These are phyloP conservation scores for Hippoglossus hippoglossus DNA, from an alignment of 2,797 vertebrate species.

Conservation along the genomic window DNA sequence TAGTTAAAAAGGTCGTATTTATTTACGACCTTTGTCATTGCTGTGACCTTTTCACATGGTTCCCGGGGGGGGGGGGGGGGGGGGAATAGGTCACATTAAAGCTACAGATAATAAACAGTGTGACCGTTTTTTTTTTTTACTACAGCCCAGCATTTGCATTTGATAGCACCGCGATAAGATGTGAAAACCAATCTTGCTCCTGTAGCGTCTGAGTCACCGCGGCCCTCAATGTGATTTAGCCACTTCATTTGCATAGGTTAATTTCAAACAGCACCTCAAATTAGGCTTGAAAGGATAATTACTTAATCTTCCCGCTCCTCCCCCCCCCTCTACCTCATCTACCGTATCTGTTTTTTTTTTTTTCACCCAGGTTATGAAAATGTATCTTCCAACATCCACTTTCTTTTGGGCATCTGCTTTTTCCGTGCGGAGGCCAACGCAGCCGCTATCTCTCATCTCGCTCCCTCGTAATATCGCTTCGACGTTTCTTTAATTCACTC, in stretches of 20 bases:
- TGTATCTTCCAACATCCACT: constrained; percentile 84
- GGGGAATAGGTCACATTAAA: neutral
- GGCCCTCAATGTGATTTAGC: constrained; percentile 85
- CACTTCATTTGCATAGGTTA: constrained; percentile 95
- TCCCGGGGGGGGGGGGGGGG: neutral
- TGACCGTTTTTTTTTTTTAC: constrained; percentile 4
- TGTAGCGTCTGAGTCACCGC: constrained; percentile 72
- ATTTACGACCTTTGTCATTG: neutral
- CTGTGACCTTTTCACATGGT: neutral
- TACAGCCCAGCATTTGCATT: constrained; percentile 34
- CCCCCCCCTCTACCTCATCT: constrained; percentile 48
- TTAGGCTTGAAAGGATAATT: constrained; percentile 98
- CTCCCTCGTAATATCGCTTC: constrained; percentile 74
- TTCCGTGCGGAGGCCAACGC: constrained; percentile 75
- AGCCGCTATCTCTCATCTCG: constrained; percentile 18
- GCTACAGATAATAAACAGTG: constrained; percentile 1
- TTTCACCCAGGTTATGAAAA: constrained; percentile 91
- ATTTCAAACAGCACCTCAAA: constrained; percentile 96
- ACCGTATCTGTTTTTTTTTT: constrained; percentile 35
- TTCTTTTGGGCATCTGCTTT: constrained; percentile 80
- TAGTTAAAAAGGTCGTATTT: neutral
- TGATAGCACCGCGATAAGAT: constrained; percentile 54
- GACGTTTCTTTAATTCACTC: constrained; percentile 86
- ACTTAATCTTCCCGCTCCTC: constrained; percentile 88
- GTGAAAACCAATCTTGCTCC: constrained; percentile 58